Conservation (phyloP, 1,140 invertebrate genomes). For the Sitobion miscanthi region DNA sequence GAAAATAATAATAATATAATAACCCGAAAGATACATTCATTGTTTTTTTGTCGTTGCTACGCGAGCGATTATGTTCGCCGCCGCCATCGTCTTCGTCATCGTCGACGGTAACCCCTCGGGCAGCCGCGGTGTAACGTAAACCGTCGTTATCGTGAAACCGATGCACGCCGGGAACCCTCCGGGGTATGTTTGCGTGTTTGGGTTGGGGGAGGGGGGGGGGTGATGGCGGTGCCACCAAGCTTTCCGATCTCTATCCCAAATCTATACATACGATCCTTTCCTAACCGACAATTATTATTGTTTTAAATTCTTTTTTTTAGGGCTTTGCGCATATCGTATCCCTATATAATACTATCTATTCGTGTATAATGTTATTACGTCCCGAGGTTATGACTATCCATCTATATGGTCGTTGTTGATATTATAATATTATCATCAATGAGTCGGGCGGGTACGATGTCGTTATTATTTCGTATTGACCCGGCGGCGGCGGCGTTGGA, state of each 20-base stretch:
- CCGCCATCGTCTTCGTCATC: neutral
- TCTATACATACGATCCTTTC: constrained; percentile 17
- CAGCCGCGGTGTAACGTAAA: neutral
- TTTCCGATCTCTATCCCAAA: constrained; percentile 32
- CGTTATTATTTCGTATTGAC: neutral
- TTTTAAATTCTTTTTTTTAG: neutral
- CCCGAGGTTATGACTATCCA: neutral
- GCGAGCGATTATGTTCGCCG: neutral
- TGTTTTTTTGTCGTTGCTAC: neutral
- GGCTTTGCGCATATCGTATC: neutral
- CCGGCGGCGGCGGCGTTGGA: neutral
- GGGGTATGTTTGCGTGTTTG: neutral
- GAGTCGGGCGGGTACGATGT: neutral
- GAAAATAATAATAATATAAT: constrained; percentile 28
- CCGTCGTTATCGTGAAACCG: neutral
- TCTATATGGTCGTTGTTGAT: neutral
- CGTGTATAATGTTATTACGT: neutral
- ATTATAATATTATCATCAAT: constrained; percentile 21
- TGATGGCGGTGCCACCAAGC: neutral
- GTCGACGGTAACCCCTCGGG: neutral
- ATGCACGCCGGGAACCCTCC: neutral
- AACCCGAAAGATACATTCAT: constrained; percentile 10
- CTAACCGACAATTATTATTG: constrained; percentile 46
- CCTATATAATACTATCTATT: neutral
- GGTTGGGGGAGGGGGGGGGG: neutral